Evolutionary conservation across 2,888 invertebrate genomes (phyloP), one percentile per base, ranked within the genome.

Genomic region (Ctena decussata): DNA sequence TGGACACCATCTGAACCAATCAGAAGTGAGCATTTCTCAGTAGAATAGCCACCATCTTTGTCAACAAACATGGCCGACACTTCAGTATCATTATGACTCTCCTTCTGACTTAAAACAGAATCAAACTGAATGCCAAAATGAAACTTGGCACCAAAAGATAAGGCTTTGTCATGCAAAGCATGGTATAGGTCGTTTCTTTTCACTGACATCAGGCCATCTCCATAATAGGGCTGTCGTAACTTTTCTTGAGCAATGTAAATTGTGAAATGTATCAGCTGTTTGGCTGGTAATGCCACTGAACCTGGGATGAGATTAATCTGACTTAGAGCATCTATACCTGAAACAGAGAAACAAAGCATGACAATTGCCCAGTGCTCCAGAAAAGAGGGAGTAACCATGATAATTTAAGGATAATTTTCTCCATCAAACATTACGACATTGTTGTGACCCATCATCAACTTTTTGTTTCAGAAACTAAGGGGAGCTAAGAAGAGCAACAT

Each of bases 1-100:
- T 65, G 35, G 5, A 65, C 65, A 35, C 65, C 69, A 69, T 77
- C 53, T 69, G 30, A 74, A 65, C 77, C 77, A 74, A 82, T 77
- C 74, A 74, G 73, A 82, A 53, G 30, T 21, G 46, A 53, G 49
- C 73, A 74, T 3, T 15, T 74, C 49, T 49, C 73, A 3, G 32
- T 35, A 49, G 6, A 15, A 39, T 12, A 35, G n/a, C n/a, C 0
- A n/a, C 60, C 60, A 60, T 65, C 65, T 65, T 65, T 65, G 35
- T 35, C 30, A 30, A 32, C 35, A 35, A 65, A 35, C 65, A 65
- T 35, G 35, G 35, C 65, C 21, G 32, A 27, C 35, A 65, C 3
- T 46, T 46, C 46, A 3, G 32, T 35, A 21, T 18, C 35, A 1
- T 6, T 24, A 60, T 30, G 8, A 24, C 6, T 5, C 8, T 30